phyloP scores from a whole-genome alignment of 2,888 invertebrate genomes.

The Heteropelma amictum region DNA sequence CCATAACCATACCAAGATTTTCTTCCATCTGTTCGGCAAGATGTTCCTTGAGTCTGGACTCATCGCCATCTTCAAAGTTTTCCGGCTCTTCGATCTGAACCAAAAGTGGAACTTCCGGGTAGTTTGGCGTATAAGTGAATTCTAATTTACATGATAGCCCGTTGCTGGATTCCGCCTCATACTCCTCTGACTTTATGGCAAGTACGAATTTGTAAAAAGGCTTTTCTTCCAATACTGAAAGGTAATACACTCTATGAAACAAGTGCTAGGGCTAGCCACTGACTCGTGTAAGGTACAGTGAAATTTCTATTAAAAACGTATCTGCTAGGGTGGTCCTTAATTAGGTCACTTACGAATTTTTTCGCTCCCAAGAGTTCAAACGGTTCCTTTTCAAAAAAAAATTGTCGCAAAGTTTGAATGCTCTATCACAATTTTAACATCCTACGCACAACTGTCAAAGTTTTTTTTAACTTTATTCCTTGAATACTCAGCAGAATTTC shows the following conservation, averaged over 20 bases:
- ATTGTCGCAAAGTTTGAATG: too few species aligned
- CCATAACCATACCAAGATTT: constrained; percentile 98
- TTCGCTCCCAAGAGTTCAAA: too few species aligned
- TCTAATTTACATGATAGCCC: constrained; percentile 88
- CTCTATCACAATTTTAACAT: too few species aligned
- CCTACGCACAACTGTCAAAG: too few species aligned
- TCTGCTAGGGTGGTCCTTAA: too few species aligned
- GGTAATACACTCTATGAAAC: background rate
- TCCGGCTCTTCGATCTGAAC: constrained; percentile 88
- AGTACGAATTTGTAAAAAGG: constrained; percentile 90
- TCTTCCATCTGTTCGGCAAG: constrained; percentile 87
- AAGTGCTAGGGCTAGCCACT: too few species aligned
- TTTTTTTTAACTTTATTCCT: too few species aligned
- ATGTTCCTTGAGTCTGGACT: constrained; percentile 83
- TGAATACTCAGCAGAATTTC: too few species aligned
- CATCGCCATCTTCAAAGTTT: constrained; percentile 87
- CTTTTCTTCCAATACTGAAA: constrained; percentile 84
- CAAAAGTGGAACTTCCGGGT: constrained; percentile 92
- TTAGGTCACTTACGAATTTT: too few species aligned
- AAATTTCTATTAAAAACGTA: too few species aligned
- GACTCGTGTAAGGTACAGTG: too few species aligned
- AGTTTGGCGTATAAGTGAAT: constrained; percentile 91
- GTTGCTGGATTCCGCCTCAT: constrained; percentile 83
- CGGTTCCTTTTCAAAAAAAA: too few species aligned
- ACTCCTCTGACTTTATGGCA: constrained; percentile 89